Conservation (phyloP, 2,113 vertebrate species). For the Poeciliopsis retropinna region DNA sequence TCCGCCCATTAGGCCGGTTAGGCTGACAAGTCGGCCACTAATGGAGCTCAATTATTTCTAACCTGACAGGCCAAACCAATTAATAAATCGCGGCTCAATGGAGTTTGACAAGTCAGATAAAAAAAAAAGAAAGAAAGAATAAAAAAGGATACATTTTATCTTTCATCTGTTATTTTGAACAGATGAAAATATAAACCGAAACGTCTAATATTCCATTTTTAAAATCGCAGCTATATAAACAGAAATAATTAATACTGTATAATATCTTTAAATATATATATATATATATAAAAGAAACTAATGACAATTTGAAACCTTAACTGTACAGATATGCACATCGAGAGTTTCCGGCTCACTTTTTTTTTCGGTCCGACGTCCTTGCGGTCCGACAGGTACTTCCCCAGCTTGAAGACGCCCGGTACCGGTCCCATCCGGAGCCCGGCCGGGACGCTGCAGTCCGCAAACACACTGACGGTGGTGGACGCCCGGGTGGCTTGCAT, state of each 20-base stretch:
- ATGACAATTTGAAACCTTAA: no score
- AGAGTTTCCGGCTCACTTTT: constrained; percentile 83
- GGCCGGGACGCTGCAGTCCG: constrained; percentile 94
- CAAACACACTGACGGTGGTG: constrained; percentile 87
- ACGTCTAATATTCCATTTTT: no score
- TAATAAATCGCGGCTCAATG: constrained; percentile 64
- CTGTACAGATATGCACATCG: neutral
- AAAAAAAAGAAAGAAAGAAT: constrained; percentile 5
- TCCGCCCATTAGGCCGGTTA: constrained; percentile 79
- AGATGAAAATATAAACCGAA: no score
- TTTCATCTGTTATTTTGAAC: no score
- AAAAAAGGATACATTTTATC: no score
- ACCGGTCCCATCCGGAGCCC: constrained; percentile 94
- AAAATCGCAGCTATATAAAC: no score
- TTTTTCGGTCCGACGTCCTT: constrained; percentile 94
- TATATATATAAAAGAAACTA: no score
- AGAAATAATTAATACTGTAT: no score
- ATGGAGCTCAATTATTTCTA: constrained; percentile 80
- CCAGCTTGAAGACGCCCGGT: constrained; percentile 93
- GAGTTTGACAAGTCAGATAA: constrained; percentile 68
- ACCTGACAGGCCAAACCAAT: constrained; percentile 77
- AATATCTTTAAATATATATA: no score
- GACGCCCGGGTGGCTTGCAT: constrained; percentile 88
- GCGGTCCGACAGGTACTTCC: constrained; percentile 96
- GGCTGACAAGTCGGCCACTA: constrained; percentile 78